Conservation (phyloP, 2,113 vertebrate genomes). For the Percopsis transmontana region DNA sequence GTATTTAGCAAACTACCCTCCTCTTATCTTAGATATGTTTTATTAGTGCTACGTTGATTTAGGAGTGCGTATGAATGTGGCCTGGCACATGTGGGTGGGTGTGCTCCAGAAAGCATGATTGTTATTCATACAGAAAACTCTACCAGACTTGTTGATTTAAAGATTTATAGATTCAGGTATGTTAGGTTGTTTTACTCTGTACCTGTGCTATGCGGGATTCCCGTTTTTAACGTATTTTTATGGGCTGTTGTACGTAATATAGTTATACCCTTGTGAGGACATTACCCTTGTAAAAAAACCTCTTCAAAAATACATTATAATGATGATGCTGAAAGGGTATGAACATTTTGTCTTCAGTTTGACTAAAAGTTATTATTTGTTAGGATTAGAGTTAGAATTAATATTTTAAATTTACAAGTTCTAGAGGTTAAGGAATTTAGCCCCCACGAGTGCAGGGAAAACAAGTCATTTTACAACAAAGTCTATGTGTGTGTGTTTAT, state of each 20-base stretch:
- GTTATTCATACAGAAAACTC: conserved; percentile 49
- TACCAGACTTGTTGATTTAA: conserved; percentile 71
- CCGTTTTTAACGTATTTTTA: too few species aligned
- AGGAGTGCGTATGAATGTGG: conserved; percentile 51
- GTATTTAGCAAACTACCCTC: not conserved
- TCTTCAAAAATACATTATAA: not conserved
- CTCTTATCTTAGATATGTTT: conserved; percentile 25
- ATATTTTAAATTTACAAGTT: conserved; percentile 6
- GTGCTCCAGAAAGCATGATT: conserved; percentile 43
- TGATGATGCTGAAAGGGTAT: conserved; percentile 9
- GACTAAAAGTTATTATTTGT: conserved; percentile 20
- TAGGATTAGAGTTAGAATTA: conserved; percentile 5
- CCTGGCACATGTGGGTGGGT: conserved; percentile 64
- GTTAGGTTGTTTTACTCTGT: not conserved
- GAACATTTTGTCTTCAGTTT: conserved; percentile 8
- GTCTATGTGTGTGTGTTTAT: not conserved
- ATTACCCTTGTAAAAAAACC: not conserved
- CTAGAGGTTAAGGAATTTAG: conserved; percentile 1
- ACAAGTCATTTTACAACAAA: not conserved
- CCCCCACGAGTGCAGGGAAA: not conserved
- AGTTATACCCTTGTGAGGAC: conserved; percentile 28
- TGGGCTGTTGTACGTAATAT: not conserved
- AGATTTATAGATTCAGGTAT: conserved; percentile 19
- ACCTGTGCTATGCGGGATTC: not conserved
- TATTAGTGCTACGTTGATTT: conserved; percentile 35